Evolutionary conservation across 2,113 vertebrate genomes (phyloP).

Genomic region (Odobenus rosmarus): DNA sequence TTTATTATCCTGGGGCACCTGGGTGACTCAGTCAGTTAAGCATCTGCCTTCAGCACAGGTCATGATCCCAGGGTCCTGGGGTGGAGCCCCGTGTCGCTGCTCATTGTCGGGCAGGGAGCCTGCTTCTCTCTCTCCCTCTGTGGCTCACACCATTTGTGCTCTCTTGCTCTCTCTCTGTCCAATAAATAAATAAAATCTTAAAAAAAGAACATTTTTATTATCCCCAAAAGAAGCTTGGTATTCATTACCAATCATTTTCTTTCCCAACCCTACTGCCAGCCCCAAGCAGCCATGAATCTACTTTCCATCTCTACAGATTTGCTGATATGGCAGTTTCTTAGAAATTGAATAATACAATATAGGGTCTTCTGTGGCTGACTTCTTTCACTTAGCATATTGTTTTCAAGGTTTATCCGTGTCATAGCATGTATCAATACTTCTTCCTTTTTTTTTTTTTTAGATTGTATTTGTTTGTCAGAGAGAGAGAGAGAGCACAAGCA

Average conservation of each 20-base stretch:
- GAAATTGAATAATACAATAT: slow-evolving; percentile 14
- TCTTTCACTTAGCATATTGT: neutral
- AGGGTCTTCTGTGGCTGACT: neutral
- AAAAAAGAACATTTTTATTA: neutral
- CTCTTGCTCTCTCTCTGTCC: neutral
- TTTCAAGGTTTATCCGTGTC: neutral
- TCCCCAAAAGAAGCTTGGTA: neutral
- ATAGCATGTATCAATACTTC: neutral
- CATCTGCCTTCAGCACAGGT: neutral
- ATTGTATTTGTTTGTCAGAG: too few relatives aligned
- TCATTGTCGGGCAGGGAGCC: neutral
- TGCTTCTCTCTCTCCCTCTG: neutral
- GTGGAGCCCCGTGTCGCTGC: neutral
- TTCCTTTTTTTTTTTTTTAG: neutral
- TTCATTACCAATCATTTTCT: neutral
- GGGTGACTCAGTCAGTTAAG: neutral
- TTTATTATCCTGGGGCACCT: neutral
- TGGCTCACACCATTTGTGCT: neutral
- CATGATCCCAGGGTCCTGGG: neutral
- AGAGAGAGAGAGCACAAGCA: too few relatives aligned
- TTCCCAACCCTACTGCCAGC: neutral
- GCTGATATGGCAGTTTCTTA: neutral
- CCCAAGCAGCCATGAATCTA: neutral
- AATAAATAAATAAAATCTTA: neutral
- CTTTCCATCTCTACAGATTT: neutral